A percentile compares a stretch with the other conserved stretches of the same genome.
These are phyloP conservation scores for Mamestra configurata DNA, from an alignment of 1,140 invertebrate species.

Conservation along the genomic window DNA sequence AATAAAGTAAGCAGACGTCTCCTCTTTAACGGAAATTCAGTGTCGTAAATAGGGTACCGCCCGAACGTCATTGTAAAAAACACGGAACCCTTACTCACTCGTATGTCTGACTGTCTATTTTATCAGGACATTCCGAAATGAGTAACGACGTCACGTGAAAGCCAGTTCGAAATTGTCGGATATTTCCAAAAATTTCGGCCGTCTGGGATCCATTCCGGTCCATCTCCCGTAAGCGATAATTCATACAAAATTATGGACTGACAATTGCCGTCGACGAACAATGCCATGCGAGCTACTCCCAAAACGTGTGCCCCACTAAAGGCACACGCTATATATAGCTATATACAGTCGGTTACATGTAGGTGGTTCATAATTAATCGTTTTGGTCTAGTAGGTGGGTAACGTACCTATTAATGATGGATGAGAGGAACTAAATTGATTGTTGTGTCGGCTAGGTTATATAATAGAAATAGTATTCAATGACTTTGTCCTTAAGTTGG, in stretches of 20 bases:
- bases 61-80: no score
- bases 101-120: no score
- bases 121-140: background rate
- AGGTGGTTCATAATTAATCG: slow-evolving; percentile 21
- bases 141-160: background rate
- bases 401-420: background rate
- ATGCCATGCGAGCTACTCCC: slow-evolving; percentile 40
- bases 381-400: background rate
- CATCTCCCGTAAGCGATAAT: slow-evolving; percentile 42
- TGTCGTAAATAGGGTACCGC: no score
- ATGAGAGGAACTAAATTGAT: no score
- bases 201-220: slow-evolving; percentile 39
- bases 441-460: no score
- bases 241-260: slow-evolving; percentile 50
- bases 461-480: no score
- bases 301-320: slow-evolving; percentile 34
- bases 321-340: background rate
- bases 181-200: slow-evolving; percentile 20
- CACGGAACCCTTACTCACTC: no score
- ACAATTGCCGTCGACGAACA: slow-evolving; percentile 41
- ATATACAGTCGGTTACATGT: background rate
- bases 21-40: background rate
- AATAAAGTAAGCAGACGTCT: background rate
- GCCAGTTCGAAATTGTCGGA: slow-evolving; percentile 5
- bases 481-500: no score